Evolutionary conservation across 53 echinoderm and acorn worm genomes (phyloP).

Genomic region (Apostichopus leukothele): DNA sequence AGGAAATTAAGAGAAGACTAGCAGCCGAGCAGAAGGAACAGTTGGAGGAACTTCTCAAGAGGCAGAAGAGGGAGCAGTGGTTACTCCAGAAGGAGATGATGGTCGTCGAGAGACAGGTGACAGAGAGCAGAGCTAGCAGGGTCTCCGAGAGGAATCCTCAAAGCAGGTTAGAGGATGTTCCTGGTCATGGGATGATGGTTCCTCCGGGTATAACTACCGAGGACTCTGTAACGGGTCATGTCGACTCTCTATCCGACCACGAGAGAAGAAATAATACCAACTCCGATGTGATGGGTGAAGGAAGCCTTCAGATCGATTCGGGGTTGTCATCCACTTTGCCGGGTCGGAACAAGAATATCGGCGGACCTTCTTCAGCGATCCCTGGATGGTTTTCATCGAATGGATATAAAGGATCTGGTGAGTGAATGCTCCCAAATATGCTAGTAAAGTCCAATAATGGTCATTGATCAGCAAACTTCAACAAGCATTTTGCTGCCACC

Average conservation of each 20-base stretch:
- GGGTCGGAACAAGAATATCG: not conserved
- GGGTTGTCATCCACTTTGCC: not conserved
- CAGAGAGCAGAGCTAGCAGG: slow-evolving; percentile 1
- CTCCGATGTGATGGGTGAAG: not conserved
- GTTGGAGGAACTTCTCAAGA: slow-evolving; percentile 69
- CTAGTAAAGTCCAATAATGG: too few species aligned
- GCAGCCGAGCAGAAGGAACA: slow-evolving; percentile 80
- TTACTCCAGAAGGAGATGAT: slow-evolving; percentile 83
- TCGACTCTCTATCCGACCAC: not conserved
- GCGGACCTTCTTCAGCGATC: not conserved
- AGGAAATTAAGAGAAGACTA: slow-evolving; percentile 70
- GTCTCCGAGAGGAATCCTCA: not conserved
- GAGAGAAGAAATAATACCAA: not conserved
- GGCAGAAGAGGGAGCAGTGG: slow-evolving; percentile 76
- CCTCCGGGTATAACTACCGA: not conserved
- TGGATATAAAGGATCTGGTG: not conserved
- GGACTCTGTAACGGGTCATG: not conserved
- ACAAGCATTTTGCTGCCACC: too few species aligned
- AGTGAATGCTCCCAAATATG: not conserved
- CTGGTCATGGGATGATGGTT: not conserved
- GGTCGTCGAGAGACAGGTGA: slow-evolving; percentile 61
- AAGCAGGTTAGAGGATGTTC: not conserved
- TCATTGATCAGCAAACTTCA: too few species aligned
- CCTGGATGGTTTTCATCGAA: not conserved
- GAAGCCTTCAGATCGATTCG: not conserved